Conservation (phyloP, 64 coral and sea anemone genomes). For the Montipora cactus region DNA sequence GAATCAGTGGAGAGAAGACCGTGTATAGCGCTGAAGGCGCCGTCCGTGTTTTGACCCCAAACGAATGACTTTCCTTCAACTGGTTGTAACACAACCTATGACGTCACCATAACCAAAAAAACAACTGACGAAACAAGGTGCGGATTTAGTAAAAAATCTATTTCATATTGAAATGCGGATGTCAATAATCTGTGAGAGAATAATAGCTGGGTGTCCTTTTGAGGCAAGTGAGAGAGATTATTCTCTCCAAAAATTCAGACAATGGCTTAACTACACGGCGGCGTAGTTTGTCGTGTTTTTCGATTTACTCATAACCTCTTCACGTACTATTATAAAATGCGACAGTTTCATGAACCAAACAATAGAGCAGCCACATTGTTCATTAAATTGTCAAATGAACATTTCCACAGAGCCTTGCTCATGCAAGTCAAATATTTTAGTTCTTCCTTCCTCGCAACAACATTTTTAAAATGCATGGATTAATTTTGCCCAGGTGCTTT, state of each 20-base stretch:
- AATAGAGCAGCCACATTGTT: background rate
- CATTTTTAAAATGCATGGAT: too few species aligned
- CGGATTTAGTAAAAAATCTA: constrained; percentile 17
- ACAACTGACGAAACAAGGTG: constrained; percentile 41
- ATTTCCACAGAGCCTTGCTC: too few species aligned
- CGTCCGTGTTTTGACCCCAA: constrained; percentile 34
- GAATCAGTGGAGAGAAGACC: background rate
- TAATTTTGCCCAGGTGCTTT: background rate
- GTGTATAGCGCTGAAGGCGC: background rate
- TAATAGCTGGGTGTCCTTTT: background rate
- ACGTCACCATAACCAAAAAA: constrained; percentile 35
- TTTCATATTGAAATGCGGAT: constrained; percentile 12
- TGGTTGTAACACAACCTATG: constrained; percentile 46
- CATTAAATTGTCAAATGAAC: too few species aligned
- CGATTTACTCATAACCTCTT: background rate
- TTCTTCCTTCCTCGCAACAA: too few species aligned
- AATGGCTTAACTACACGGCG: background rate
- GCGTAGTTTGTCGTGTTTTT: background rate
- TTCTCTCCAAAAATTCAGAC: background rate
- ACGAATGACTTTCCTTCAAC: constrained; percentile 6
- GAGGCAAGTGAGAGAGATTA: background rate
- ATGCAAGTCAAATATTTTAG: too few species aligned
- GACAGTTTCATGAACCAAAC: background rate
- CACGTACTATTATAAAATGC: background rate
- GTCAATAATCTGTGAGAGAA: background rate